A percentile compares a stretch with the other conserved stretches of the same genome.
Evolutionary conservation across 2,797 vertebrate genomes (phyloP).

Genomic region (Aldrovandia affinis): DNA sequence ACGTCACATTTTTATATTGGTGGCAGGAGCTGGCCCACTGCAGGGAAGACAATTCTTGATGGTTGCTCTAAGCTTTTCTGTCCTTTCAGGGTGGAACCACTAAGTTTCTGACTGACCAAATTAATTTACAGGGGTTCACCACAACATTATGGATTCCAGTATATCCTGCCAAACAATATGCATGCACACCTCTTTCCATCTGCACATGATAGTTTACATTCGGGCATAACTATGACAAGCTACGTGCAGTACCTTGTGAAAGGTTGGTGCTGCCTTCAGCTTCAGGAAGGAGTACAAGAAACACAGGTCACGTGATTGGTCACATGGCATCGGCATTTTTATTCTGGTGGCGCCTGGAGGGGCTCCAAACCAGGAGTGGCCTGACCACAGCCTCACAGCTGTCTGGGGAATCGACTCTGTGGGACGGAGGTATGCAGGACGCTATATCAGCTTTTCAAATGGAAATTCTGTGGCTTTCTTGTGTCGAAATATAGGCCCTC

Average conservation of each 20-base stretch:
- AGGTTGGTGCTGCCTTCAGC: slow-evolving; percentile 52
- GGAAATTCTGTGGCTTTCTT: slow-evolving; percentile 14
- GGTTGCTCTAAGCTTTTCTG: background rate
- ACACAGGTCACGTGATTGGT: slow-evolving; percentile 55
- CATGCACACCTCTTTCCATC: background rate
- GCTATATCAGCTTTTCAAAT: slow-evolving; percentile 20
- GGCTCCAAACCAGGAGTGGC: slow-evolving; percentile 64
- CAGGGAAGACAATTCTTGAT: background rate
- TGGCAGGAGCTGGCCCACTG: background rate
- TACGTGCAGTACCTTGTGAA: slow-evolving; percentile 47
- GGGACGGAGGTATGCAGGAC: slow-evolving; percentile 61
- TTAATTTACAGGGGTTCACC: background rate
- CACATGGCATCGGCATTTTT: slow-evolving; percentile 55
- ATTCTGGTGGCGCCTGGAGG: slow-evolving; percentile 66
- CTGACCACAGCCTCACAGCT: slow-evolving; percentile 71
- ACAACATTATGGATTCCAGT: background rate
- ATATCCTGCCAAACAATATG: background rate
- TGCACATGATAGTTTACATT: background rate
- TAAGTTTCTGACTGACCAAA: background rate
- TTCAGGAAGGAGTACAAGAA: slow-evolving; percentile 6
- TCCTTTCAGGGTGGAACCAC: background rate
- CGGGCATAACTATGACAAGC: background rate
- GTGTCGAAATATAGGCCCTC: slow-evolving; percentile 8
- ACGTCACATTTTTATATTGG: background rate
- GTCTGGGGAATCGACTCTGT: slow-evolving; percentile 66